A percentile compares a stretch with the other conserved stretches of the same genome.
These are phyloP conservation scores for Gymnarchus niloticus DNA, from an alignment of 2,113 vertebrate genomes.

Conservation along the genomic window DNA sequence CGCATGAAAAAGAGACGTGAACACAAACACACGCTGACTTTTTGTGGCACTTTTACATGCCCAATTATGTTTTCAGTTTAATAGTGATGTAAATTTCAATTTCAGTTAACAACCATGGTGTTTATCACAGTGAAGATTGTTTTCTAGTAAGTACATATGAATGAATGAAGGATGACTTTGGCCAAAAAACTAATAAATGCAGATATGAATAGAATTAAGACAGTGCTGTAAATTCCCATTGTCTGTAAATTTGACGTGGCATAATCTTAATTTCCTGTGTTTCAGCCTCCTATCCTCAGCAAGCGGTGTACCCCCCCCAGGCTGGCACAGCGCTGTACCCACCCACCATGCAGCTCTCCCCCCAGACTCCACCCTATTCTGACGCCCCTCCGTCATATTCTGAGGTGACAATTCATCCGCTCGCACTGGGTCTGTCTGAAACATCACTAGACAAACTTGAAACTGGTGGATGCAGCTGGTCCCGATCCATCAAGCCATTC, in stretches of 20 bases:
- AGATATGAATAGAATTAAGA: too few species aligned
- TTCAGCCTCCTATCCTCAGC: slow-evolving; percentile 79
- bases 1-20: too few species aligned
- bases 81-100: too few species aligned
- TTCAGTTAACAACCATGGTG: too few species aligned
- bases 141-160: too few species aligned
- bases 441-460: neutral
- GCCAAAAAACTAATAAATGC: too few species aligned
- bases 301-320: slow-evolving; percentile 79
- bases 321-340: slow-evolving; percentile 78
- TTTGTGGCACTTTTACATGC: too few species aligned
- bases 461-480: neutral
- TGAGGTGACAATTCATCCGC: slow-evolving; percentile 64
- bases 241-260: neutral
- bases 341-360: slow-evolving; percentile 75
- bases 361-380: slow-evolving; percentile 83
- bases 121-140: too few species aligned
- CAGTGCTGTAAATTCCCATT: too few species aligned
- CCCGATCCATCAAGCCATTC: neutral
- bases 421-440: neutral
- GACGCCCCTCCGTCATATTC: slow-evolving; percentile 88
- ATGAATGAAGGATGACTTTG: too few species aligned
- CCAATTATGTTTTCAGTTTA: too few species aligned
- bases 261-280: slow-evolving; percentile 28
- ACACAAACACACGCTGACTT: too few species aligned